These are phyloP conservation scores for Pelochelys cantorii DNA, from an alignment of 2,797 vertebrate species.

Conservation along the genomic window DNA sequence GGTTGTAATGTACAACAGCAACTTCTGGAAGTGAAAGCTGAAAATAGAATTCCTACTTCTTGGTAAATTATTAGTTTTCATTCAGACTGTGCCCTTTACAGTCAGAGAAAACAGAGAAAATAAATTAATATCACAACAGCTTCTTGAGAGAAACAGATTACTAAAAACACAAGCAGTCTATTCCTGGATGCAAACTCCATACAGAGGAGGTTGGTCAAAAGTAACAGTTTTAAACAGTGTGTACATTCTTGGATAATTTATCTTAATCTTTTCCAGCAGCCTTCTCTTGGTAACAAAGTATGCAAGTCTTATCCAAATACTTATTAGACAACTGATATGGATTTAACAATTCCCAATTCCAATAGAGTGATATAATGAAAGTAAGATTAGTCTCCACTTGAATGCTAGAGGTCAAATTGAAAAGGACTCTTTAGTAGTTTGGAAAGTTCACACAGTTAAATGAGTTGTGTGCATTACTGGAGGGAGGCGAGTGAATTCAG, in stretches of 20 bases:
- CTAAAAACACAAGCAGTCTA: neutral
- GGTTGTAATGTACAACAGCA: neutral
- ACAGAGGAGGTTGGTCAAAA: neutral
- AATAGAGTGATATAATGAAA: fast-evolving
- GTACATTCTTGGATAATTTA: neutral
- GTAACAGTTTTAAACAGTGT: neutral
- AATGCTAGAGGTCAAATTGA: neutral
- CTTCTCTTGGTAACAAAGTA: neutral
- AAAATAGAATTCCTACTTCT: neutral
- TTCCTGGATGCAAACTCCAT: neutral
- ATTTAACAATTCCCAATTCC: neutral
- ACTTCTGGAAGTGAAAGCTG: neutral
- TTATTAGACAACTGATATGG: neutral
- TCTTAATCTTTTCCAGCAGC: neutral
- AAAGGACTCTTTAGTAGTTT: neutral
- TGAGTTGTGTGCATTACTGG: neutral
- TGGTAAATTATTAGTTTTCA: neutral
- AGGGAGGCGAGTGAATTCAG: neutral
- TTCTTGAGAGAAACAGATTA: neutral
- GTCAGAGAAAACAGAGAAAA: neutral
- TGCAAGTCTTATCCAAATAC: neutral
- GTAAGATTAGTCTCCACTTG: neutral
- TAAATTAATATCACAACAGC: neutral
- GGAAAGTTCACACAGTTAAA: neutral
- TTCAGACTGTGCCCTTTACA: neutral